phyloP scores from a whole-genome alignment of 1,140 invertebrate species.

The Asbolus verrucosus region DNA sequence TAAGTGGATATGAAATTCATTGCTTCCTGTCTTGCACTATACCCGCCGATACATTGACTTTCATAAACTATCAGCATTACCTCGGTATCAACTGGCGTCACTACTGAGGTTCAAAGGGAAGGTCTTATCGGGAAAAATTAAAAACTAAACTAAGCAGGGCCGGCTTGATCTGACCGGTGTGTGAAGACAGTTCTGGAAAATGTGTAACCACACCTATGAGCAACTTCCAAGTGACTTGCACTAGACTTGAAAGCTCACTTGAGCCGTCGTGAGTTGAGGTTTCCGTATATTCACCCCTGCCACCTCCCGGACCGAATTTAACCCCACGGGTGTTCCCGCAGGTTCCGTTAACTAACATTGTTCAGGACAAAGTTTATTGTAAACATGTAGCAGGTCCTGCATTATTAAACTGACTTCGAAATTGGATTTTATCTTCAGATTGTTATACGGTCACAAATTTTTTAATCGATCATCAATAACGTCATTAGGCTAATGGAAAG shows the following conservation, averaged over 20 bases:
- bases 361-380: slow-evolving; percentile 47
- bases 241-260: slow-evolving; percentile 39
- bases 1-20: slow-evolving; percentile 64
- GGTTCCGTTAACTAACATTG: slow-evolving; percentile 48
- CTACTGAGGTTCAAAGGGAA: slow-evolving; percentile 13
- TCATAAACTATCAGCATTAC: slow-evolving; percentile 39
- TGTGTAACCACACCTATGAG: slow-evolving; percentile 28
- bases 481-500: slow-evolving; percentile 35
- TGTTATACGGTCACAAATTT: slow-evolving; percentile 6
- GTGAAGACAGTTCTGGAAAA: slow-evolving; percentile 24
- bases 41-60: slow-evolving; percentile 43
- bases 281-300: slow-evolving; percentile 43
- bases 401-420: slow-evolving; percentile 47
- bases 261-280: slow-evolving; percentile 45
- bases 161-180: too few relatives aligned
- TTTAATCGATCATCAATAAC: slow-evolving; percentile 25
- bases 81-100: not conserved
- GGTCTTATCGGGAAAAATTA: too few relatives aligned
- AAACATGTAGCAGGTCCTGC: slow-evolving; percentile 45
- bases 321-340: slow-evolving; percentile 41
- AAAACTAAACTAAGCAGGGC: too few relatives aligned
- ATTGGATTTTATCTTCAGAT: slow-evolving; percentile 39
- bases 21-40: slow-evolving; percentile 51
- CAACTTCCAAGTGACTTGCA: slow-evolving; percentile 43
- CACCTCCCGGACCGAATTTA: slow-evolving; percentile 34